phyloP scores from a whole-genome alignment of 2,888 invertebrate genomes.

The Perizoma affinitatum region DNA sequence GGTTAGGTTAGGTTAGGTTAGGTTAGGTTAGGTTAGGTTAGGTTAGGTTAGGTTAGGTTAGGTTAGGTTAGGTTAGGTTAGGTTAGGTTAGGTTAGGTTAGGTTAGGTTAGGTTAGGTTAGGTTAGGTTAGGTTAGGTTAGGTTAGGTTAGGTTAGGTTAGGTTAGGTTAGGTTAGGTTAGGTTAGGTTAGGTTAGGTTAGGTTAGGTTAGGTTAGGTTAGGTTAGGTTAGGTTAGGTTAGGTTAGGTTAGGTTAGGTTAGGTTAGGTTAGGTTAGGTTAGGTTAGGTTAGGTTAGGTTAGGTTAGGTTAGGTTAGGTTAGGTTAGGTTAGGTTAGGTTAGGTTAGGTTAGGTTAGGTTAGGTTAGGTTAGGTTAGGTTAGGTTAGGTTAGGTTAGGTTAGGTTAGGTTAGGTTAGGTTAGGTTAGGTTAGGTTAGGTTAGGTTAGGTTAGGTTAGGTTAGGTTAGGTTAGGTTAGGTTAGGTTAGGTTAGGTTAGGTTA shows the following conservation, averaged over 20 bases:
- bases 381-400: constrained; percentile 1
- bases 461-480: constrained; percentile 1
- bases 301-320: constrained; percentile 1
- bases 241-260: constrained; percentile 1
- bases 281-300: constrained; percentile 1
- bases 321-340: constrained; percentile 1
- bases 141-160: constrained; percentile 1
- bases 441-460: constrained; percentile 1
- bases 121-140: constrained; percentile 1
- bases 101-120: constrained; percentile 1
- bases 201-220: constrained; percentile 1
- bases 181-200: constrained; percentile 1
- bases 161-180: constrained; percentile 1
- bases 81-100: constrained; percentile 1
- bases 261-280: constrained; percentile 1
- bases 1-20: constrained; percentile 1
- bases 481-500: constrained; percentile 1
- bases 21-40: constrained; percentile 1
- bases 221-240: constrained; percentile 1
- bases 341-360: constrained; percentile 1
- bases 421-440: constrained; percentile 1
- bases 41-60: constrained; percentile 1
- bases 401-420: constrained; percentile 1
- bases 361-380: constrained; percentile 1
- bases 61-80: constrained; percentile 1